These are phyloP conservation scores for Anguilla megastoma DNA, from an alignment of 2,797 vertebrate genomes.

Conservation along the genomic window DNA sequence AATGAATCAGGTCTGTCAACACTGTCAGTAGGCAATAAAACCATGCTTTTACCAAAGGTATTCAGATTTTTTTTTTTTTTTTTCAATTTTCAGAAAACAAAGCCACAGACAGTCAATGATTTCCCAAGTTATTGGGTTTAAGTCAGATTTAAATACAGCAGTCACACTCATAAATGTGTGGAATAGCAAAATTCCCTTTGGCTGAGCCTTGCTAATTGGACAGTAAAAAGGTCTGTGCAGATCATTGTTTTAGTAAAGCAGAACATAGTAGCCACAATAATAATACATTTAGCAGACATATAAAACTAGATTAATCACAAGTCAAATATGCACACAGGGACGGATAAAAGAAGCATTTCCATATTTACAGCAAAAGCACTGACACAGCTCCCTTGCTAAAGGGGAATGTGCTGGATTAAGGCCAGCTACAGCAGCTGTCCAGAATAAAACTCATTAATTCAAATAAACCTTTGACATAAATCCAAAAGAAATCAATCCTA, in stretches of 20 bases:
- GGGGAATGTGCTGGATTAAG: background rate
- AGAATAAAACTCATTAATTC: background rate
- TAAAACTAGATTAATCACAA: background rate
- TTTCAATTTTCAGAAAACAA: background rate
- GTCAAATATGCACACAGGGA: background rate
- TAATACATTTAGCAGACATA: background rate
- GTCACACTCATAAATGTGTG: background rate
- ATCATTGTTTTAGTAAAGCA: background rate
- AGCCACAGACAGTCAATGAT: background rate
- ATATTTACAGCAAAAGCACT: background rate
- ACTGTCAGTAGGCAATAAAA: background rate
- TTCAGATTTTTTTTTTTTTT: background rate
- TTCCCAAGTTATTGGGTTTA: background rate
- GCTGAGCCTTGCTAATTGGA: background rate
- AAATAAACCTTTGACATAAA: background rate
- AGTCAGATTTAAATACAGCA: background rate
- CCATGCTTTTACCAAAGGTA: background rate
- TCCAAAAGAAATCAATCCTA: background rate
- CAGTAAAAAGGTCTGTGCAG: background rate
- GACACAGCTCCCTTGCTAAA: background rate
- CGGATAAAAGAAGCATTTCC: constrained; percentile 1
- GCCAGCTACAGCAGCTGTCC: background rate
- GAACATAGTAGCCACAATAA: background rate
- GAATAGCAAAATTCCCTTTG: background rate
- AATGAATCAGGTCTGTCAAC: background rate